Conservation (phyloP, 2,888 invertebrate species). For the Rosalia funebris region DNA sequence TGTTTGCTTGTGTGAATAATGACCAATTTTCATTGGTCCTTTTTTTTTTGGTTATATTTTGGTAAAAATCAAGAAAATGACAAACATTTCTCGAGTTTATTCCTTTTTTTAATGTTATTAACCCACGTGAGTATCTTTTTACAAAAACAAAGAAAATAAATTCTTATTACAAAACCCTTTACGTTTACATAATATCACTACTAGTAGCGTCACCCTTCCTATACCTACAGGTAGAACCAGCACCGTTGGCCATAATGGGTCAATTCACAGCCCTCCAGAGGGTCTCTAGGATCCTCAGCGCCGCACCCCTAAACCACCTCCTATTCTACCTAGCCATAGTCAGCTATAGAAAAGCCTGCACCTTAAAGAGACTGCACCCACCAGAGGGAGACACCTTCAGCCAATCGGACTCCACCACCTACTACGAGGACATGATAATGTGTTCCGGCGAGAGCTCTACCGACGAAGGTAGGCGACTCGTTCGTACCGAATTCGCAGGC, state of each 20-base stretch:
- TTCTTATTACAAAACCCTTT: no score
- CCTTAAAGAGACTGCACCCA: constrained; percentile 83
- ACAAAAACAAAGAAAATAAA: no score
- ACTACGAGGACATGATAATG: constrained; percentile 92
- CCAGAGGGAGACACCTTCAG: constrained; percentile 86
- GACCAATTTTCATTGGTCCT: no score
- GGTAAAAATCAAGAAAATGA: no score
- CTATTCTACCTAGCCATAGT: constrained; percentile 89
- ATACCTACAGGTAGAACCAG: constrained; percentile 64
- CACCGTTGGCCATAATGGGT: constrained; percentile 72
- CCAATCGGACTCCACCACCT: constrained; percentile 93
- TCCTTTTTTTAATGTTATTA: no score
- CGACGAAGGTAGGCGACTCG: constrained; percentile 82
- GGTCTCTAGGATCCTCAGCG: constrained; percentile 75
- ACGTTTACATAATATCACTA: no score
- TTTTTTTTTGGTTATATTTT: no score
- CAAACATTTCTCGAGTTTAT: no score
- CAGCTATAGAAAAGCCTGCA: constrained; percentile 90
- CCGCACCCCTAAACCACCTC: constrained; percentile 82
- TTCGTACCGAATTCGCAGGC: not conserved
- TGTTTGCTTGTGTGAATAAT: no score
- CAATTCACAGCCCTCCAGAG: constrained; percentile 76
- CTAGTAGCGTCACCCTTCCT: not conserved
- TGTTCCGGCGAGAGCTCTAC: constrained; percentile 91
- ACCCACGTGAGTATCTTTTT: no score